Conservation (phyloP, 2,888 invertebrate genomes). For the Ormyrus thymus region DNA sequence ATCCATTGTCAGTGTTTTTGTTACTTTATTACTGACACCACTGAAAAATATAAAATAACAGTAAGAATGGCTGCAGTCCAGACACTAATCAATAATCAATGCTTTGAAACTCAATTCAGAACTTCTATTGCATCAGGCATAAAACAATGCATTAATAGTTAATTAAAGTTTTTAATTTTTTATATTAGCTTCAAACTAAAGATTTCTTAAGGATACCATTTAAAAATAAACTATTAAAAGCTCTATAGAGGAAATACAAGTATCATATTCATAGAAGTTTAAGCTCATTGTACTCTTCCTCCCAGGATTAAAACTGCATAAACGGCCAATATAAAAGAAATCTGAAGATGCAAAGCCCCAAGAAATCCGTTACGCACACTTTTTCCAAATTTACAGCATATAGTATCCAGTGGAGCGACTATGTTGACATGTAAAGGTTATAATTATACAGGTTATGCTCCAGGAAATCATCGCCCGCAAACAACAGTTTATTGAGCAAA, state of each 20-base stretch:
- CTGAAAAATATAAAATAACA: conserved; percentile 52
- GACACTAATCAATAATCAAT: neutral
- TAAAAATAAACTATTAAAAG: neutral
- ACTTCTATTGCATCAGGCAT: conserved; percentile 36
- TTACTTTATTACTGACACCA: conserved; percentile 69
- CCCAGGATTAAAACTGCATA: neutral
- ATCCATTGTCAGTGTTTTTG: conserved; percentile 64
- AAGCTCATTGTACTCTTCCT: too few species aligned
- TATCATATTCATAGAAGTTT: conserved; percentile 9
- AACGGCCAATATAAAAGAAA: conserved; percentile 2
- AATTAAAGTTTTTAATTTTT: neutral
- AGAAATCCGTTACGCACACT: conserved; percentile 11
- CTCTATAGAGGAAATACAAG: conserved; percentile 50
- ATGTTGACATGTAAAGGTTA: conserved; percentile 58
- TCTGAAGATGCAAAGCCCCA: neutral
- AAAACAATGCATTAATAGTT: neutral
- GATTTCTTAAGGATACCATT: neutral
- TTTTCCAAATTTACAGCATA: conserved; percentile 19
- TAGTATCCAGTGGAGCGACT: neutral
- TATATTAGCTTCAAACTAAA: neutral
- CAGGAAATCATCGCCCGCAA: neutral
- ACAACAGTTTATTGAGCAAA: neutral
- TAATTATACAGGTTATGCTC: conserved; percentile 55
- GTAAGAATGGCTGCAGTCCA: too few species aligned
- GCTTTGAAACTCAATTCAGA: conserved; percentile 2